A percentile compares a stretch with the other conserved stretches of the same genome.
Conservation (phyloP, 2,113 vertebrate genomes). For the Eptesicus fuscus region DNA sequence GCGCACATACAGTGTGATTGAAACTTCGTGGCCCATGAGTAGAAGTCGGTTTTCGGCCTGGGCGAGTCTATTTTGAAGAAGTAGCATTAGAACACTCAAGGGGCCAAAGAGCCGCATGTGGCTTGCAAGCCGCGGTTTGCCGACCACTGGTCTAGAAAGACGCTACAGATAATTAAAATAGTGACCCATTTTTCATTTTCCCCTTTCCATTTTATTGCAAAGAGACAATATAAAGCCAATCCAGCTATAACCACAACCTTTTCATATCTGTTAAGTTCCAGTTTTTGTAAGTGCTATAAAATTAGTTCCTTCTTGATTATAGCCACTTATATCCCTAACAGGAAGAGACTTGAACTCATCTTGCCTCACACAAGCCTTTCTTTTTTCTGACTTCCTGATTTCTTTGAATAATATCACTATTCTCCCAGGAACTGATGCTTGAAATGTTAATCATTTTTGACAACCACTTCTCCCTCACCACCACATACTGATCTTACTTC, state of each 20-base stretch:
- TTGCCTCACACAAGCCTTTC: constrained; percentile 9
- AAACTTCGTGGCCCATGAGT: no score
- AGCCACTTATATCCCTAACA: background rate
- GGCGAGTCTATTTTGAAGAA: no score
- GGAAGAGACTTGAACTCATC: background rate
- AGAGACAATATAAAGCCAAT: background rate
- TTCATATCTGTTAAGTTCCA: background rate
- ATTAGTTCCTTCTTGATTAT: background rate
- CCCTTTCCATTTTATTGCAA: background rate
- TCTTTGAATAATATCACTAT: background rate
- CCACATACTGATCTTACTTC: background rate
- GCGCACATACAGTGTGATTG: no score
- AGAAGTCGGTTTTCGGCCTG: no score
- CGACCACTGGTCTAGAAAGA: background rate
- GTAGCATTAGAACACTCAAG: no score
- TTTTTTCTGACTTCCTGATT: constrained; percentile 44
- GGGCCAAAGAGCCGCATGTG: no score
- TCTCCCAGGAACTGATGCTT: background rate
- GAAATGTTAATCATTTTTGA: constrained; percentile 4
- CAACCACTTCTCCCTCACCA: background rate
- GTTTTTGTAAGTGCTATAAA: background rate
- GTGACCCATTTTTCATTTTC: background rate
- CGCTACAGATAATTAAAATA: constrained; percentile 2
- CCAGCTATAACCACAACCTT: background rate
- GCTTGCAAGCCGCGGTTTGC: no score